Evolutionary conservation across 2,113 vertebrate species (phyloP).

Genomic region (Garra rufa): DNA sequence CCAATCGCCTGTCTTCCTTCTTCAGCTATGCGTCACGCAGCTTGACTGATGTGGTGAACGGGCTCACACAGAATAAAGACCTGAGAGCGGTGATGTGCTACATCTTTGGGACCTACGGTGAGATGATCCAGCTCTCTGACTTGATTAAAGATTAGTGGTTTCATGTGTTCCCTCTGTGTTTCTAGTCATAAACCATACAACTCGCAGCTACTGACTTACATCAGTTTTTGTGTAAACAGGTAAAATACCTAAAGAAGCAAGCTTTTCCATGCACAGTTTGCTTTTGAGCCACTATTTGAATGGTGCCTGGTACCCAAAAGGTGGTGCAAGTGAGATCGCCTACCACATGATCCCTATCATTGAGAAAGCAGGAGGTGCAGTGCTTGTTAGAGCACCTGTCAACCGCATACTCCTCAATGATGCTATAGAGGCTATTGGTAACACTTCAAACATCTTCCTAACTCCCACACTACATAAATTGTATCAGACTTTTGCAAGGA

Average conservation of each 20-base stretch:
- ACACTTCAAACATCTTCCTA: background rate
- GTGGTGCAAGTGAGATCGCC: conserved; percentile 86
- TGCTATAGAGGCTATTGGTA: conserved; percentile 83
- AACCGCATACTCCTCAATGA: conserved; percentile 84
- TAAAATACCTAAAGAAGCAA: conserved; percentile 79
- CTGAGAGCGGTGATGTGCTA: conserved; percentile 85
- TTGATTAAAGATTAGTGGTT: no score
- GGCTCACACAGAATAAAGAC: conserved; percentile 81
- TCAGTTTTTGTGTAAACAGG: conserved; percentile 70
- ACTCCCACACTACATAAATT: no score
- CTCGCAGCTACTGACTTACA: background rate
- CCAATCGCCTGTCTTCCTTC: conserved; percentile 76
- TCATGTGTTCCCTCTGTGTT: background rate
- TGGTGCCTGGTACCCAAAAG: conserved; percentile 88
- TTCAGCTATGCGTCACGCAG: conserved; percentile 75
- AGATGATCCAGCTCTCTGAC: background rate
- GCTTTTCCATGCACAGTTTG: conserved; percentile 87
- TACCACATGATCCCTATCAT: conserved; percentile 89
- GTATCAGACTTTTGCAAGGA: no score
- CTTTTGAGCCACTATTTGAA: conserved; percentile 80
- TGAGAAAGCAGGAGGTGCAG: conserved; percentile 82
- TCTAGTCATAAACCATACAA: background rate
- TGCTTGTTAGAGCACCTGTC: conserved; percentile 83
- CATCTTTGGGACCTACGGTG: conserved; percentile 89
- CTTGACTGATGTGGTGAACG: conserved; percentile 79